A percentile compares a stretch with the other conserved stretches of the same genome.
These are phyloP conservation scores for Dione juno DNA, from an alignment of 2,888 invertebrate genomes.

Conservation along the genomic window DNA sequence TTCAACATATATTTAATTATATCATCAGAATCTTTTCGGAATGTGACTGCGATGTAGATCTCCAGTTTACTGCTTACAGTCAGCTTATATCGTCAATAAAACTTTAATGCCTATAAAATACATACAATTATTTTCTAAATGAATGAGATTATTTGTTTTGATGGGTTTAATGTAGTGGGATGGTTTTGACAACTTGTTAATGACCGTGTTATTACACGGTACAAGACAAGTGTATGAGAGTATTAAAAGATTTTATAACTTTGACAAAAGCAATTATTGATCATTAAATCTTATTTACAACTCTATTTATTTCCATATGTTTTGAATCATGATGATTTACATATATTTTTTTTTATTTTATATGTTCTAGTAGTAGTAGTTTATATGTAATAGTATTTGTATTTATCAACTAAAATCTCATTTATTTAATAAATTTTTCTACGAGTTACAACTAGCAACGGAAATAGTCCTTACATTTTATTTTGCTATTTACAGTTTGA, in stretches of 20 bases:
- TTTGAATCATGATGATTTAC: neutral
- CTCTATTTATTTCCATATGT: neutral
- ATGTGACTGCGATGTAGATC: slow-evolving; percentile 9
- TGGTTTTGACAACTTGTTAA: neutral
- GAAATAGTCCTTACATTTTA: slow-evolving; percentile 9
- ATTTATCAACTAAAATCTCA: neutral
- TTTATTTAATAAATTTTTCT: neutral
- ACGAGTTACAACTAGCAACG: neutral
- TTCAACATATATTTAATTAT: slow-evolving; percentile 12
- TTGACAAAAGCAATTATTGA: neutral
- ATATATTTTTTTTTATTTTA: neutral
- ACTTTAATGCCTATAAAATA: slow-evolving; percentile 6
- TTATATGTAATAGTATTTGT: neutral
- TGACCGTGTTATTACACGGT: neutral
- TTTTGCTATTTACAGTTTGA: neutral
- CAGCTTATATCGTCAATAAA: slow-evolving; percentile 14
- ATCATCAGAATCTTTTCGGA: neutral
- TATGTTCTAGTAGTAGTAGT: neutral
- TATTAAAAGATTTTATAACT: neutral
- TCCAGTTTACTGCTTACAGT: neutral
- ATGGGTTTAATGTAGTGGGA: neutral
- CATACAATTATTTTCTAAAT: slow-evolving; percentile 6
- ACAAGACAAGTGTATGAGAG: neutral
- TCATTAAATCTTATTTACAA: neutral
- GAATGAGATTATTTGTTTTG: slow-evolving; percentile 9